Evolutionary conservation across 1,140 invertebrate species (phyloP).

Genomic region (Neodiprion fabricii): DNA sequence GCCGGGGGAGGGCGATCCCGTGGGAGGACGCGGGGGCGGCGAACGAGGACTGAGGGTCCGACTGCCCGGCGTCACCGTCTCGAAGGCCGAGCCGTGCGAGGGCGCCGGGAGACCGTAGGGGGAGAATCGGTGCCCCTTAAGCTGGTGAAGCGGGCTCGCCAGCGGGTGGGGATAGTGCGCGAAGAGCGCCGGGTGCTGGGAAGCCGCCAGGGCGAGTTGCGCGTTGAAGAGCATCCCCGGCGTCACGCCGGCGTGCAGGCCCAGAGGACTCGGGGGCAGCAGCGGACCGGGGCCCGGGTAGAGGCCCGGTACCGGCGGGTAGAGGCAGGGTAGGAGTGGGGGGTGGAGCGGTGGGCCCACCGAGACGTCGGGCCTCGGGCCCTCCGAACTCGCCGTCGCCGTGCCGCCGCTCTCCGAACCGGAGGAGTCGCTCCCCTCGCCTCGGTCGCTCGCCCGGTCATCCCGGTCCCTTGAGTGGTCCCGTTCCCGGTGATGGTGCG

Average conservation of each 20-base stretch:
- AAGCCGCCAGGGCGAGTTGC: slow-evolving; percentile 77
- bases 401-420: slow-evolving; percentile 62
- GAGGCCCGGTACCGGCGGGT: slow-evolving; percentile 77
- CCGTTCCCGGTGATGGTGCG: slow-evolving; percentile 59
- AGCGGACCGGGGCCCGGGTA: slow-evolving; percentile 75
- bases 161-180: slow-evolving; percentile 69
- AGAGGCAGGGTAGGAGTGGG: slow-evolving; percentile 86
- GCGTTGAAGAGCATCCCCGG: slow-evolving; percentile 84
- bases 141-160: slow-evolving; percentile 60
- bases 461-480: slow-evolving; percentile 55
- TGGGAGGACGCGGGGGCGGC: slow-evolving; percentile 65
- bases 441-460: slow-evolving; percentile 56
- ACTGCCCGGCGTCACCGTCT: slow-evolving; percentile 79
- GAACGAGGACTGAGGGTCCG: slow-evolving; percentile 73
- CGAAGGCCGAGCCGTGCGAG: slow-evolving; percentile 79
- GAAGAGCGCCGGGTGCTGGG: slow-evolving; percentile 78
- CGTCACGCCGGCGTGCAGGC: slow-evolving; percentile 69
- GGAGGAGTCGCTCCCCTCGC: slow-evolving; percentile 60
- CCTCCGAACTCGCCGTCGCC: slow-evolving; percentile 65
- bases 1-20: slow-evolving; percentile 66
- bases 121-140: slow-evolving; percentile 78
- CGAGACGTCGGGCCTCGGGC: slow-evolving; percentile 83
- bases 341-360: slow-evolving; percentile 88
- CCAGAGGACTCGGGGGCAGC: slow-evolving; percentile 71
- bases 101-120: slow-evolving; percentile 81